Base-by-base conservation (phyloP, 2,797 vertebrate genomes). In the Eremophila alpestris region DNA sequence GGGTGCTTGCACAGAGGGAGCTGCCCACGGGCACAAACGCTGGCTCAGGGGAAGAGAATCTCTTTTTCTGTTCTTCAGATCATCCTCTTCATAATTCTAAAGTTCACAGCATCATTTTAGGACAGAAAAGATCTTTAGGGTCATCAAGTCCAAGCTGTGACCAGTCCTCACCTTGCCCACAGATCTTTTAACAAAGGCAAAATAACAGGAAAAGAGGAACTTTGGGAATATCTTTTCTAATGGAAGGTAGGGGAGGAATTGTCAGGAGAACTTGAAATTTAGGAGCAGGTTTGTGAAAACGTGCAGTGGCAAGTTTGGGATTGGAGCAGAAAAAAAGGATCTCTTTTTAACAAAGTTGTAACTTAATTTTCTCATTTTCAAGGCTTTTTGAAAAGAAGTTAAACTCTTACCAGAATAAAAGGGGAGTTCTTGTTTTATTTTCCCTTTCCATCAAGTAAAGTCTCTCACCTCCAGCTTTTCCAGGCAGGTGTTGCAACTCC, bases 111-210 rank as follows among this genome's bases (percentile, higher is more conserved):
- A 24, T 59, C 4, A 3, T 14, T 14, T 4, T 36, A 21, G 74
- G 65, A 4, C 58, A 67, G 51, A 21, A 30, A 45, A 45, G 19
- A 17, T 32, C 9, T 71, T 22, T 16, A 32, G 18, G 38, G 11
- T 64, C 58, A 16, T 34, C 1, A 1, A 23, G 23, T 5, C n/a
- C n/a, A 32, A 4, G 4, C 49, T 19, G 34, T 48, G 48, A 4
- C 4, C 0, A 2, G 10, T 56, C 8, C 49, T 30, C 51, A 11
- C 26, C 10, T 19, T 19, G 36, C 36, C 56, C 40, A 7, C 29
- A 17, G 17, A 22, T n/a, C 13, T 58, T 56, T 30, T 6, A 64
- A 16, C 16, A 32, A 54, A 48, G 24, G 20, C n/a, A 10, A 48
- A 54, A 22, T 0, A 36, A 11, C 30, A 34, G 55, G 46, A 36